Evolutionary conservation across 2,113 vertebrate genomes (phyloP).

Genomic region (Platysteira castanea): DNA sequence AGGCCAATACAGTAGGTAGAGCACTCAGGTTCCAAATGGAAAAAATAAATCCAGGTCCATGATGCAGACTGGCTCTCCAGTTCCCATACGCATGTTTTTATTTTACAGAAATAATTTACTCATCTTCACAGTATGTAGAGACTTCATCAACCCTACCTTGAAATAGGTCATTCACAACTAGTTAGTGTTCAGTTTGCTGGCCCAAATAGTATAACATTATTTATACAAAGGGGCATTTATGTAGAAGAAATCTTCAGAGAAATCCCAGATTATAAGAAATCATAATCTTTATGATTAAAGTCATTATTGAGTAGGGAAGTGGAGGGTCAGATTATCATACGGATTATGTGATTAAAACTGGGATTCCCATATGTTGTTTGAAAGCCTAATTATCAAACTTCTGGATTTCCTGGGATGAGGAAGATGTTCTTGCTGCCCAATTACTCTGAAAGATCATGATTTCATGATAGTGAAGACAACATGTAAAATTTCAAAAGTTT

Average conservation of each 20-base stretch:
- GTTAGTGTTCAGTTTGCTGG: background rate
- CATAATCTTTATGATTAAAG: background rate
- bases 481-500: background rate
- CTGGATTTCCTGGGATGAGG: background rate
- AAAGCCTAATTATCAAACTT: background rate
- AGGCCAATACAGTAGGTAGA: background rate
- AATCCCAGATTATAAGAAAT: background rate
- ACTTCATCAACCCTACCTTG: background rate
- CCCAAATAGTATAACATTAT: background rate
- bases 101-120: background rate
- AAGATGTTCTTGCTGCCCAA: background rate
- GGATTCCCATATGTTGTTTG: background rate
- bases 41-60: background rate
- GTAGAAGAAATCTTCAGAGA: background rate
- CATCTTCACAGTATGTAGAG: background rate
- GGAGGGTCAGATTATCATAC: background rate
- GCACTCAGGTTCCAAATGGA: background rate
- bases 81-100: background rate
- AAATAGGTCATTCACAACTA: background rate
- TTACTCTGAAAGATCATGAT: background rate
- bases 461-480: background rate
- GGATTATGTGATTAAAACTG: background rate
- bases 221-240: background rate
- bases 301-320: background rate
- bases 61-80: background rate